Conservation (phyloP, 2,113 vertebrate genomes). For the Pseudorectes ferrugineus region DNA sequence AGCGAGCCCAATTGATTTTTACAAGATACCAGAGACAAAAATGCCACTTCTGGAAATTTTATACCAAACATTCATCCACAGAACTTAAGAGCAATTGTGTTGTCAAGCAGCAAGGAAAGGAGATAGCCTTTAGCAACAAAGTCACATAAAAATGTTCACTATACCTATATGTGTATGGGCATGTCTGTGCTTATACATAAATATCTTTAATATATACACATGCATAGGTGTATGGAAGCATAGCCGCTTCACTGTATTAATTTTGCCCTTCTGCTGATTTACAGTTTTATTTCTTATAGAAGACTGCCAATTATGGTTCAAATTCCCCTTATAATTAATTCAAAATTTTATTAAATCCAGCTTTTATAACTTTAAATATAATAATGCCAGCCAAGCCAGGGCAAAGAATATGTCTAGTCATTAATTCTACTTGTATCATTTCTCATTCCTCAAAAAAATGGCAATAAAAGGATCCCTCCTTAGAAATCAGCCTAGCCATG, state of each 20-base stretch:
- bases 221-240: not conserved
- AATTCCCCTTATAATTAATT: conserved; percentile 77
- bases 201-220: not conserved
- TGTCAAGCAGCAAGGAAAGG: conserved; percentile 12
- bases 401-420: conserved; percentile 52
- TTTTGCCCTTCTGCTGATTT: conserved; percentile 13
- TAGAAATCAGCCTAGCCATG: conserved; percentile 71
- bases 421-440: conserved; percentile 73
- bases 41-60: conserved; percentile 16
- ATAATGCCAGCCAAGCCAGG: conserved; percentile 43
- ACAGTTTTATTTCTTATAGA: conserved; percentile 48
- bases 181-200: not conserved
- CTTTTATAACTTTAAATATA: conserved; percentile 74
- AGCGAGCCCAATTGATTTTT: conserved; percentile 44
- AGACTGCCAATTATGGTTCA: conserved; percentile 66
- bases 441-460: conserved; percentile 63
- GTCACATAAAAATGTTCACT: not conserved
- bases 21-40: conserved; percentile 38
- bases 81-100: not conserved
- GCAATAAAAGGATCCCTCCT: conserved; percentile 78
- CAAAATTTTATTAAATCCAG: conserved; percentile 76
- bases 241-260: not conserved
- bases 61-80: not conserved
- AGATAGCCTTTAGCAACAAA: not conserved
- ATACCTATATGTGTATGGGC: fast-evolving